Percentiles rank a stretch among this genome's conserved stretches.
These are phyloP conservation scores for Pemphigus obesinymphae DNA, from an alignment of 1,140 invertebrate genomes.

Conservation along the genomic window DNA sequence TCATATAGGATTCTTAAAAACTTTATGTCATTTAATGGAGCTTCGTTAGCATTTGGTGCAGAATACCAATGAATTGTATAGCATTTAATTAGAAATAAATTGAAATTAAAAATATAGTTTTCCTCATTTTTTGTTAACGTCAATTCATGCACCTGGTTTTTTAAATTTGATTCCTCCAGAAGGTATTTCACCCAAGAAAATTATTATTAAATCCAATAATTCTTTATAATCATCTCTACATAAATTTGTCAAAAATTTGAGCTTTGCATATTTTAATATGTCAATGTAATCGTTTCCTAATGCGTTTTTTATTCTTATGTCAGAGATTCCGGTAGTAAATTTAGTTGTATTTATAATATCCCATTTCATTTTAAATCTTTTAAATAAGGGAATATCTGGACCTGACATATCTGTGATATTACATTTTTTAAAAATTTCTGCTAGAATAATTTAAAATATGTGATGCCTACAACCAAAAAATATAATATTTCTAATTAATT, in stretches of 20 bases:
- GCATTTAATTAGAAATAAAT: too few species aligned
- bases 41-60: too few species aligned
- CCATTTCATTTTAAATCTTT: conserved; percentile 42
- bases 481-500: conserved; percentile 37
- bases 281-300: not conserved
- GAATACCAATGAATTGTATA: too few species aligned
- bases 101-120: not conserved
- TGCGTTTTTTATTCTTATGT: too few species aligned
- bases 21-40: too few species aligned
- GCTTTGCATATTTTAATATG: not conserved
- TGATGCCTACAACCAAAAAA: too few species aligned
- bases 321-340: conserved; percentile 22
- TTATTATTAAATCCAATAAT: conserved; percentile 23
- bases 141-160: conserved; percentile 33
- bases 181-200: conserved; percentile 36
- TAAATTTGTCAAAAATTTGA: not conserved
- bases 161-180: conserved; percentile 1
- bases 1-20: too few species aligned
- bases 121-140: not conserved
- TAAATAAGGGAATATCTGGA: conserved; percentile 42
- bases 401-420: conserved; percentile 32
- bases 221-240: conserved; percentile 39
- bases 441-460: conserved; percentile 41
- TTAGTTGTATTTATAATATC: conserved; percentile 24
- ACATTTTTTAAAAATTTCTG: conserved; percentile 41